Base-by-base conservation (phyloP, 2,888 invertebrate genomes). In the Ferdinandea cuprea region DNA sequence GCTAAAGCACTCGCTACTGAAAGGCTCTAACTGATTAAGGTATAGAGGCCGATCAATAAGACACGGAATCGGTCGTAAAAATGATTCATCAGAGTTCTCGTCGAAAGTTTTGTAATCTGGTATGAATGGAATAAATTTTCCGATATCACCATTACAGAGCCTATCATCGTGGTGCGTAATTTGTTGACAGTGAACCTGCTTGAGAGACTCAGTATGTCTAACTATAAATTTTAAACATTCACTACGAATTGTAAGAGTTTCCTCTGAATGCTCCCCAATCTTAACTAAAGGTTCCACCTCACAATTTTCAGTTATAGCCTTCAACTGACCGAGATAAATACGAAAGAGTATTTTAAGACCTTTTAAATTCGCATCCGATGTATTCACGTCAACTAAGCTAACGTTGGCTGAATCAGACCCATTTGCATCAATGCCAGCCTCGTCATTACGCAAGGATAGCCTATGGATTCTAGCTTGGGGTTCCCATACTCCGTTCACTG, bases 281-380 rank as follows among this genome's bases (percentile, higher is more conserved):
- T 72, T 73, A 2, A 72, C 58, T 37, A 78, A 15, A 11, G 63
- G 61, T n/a, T 83, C 73, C 3, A 32, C n/a, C 7, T 78, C 78
- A 44, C 61, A 63, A 13, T 65, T 78, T n/a, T 83, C 83, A n/a
- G 78, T 89, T 6, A 90, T 85, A 0, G 88, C 87, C 73, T 90
- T 91, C 1, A 92, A 85, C 78, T 92, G 92, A 0, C 92, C 92
- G 86, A 94, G 89, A 86, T 94, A 94, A 66, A 94, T 93, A 56
- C 94, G 91, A 19, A 94, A 93, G 15, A 94, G 88, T 56, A 94
- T 91, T 86, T 93, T 94, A 65, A 94, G 91, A 0, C 93, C 94
- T 78, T 91, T 91, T 0, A 88, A 85, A 85, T 89, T 90, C 0
- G 86, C 88, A 74, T 88, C 89, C 21, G 78, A 78, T 17, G 83